phyloP scores from a whole-genome alignment of 2,888 invertebrate species.

The Gonocerus acuteangulatus region DNA sequence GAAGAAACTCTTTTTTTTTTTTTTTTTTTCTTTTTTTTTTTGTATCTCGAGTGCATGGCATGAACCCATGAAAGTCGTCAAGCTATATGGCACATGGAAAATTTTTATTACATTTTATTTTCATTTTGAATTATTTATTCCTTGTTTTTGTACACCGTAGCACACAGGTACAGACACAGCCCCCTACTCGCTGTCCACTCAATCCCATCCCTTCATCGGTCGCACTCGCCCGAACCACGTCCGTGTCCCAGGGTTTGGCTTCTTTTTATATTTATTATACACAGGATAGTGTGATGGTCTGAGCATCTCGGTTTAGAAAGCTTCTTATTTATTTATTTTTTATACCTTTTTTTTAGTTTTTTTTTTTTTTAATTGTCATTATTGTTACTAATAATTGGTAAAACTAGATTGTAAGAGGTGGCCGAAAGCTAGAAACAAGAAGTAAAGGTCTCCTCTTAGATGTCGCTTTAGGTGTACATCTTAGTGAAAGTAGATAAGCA shows the following conservation, averaged over 20 bases:
- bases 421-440: background rate
- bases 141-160: conserved; percentile 2
- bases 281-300: conserved; percentile 36
- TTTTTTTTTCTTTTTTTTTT: conserved; percentile 6
- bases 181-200: conserved; percentile 8
- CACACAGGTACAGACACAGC: conserved; percentile 16
- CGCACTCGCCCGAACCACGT: conserved; percentile 3
- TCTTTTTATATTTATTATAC: conserved; percentile 11
- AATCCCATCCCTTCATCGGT: conserved; percentile 5
- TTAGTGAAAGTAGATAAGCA: conserved; percentile 16
- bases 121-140: background rate
- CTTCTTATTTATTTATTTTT: conserved; percentile 27
- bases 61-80: conserved; percentile 26
- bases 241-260: conserved; percentile 22
- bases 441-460: conserved; percentile 4
- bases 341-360: background rate
- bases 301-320: conserved; percentile 37
- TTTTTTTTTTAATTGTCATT: conserved; percentile 5
- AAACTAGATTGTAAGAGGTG: conserved; percentile 8
- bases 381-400: background rate
- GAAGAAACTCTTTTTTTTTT: conserved; percentile 11
- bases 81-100: conserved; percentile 24
- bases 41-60: conserved; percentile 26
- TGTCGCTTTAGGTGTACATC: conserved; percentile 17
- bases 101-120: conserved; percentile 4